These are phyloP conservation scores for Dipodomys merriami DNA, from an alignment of 2,113 vertebrate genomes.

Conservation along the genomic window DNA sequence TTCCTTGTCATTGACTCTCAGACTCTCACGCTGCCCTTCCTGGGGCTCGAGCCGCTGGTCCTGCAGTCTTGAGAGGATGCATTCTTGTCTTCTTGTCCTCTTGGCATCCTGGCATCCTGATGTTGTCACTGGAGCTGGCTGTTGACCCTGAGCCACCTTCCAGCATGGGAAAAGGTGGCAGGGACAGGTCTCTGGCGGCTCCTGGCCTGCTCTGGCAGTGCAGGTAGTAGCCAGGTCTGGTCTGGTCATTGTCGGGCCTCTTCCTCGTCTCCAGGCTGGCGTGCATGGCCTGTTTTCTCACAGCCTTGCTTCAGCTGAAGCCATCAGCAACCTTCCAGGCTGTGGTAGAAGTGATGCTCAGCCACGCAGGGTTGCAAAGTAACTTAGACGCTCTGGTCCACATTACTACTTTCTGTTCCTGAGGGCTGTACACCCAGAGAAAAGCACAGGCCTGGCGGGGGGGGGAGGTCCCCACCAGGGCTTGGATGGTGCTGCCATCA, in stretches of 20 bases:
- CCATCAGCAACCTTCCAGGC: background rate
- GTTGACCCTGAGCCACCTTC: background rate
- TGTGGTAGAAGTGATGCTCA: background rate
- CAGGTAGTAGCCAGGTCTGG: conserved; percentile 1
- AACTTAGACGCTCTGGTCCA: background rate
- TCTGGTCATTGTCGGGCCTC: conserved; percentile 47
- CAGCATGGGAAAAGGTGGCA: background rate
- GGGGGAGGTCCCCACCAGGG: background rate
- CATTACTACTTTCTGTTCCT: background rate
- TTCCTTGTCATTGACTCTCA: too few species aligned
- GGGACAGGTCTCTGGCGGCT: background rate
- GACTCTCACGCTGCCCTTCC: too few species aligned
- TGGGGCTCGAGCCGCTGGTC: background rate
- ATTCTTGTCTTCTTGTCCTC: too few species aligned
- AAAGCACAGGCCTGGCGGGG: background rate
- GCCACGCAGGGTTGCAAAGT: background rate
- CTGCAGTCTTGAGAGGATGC: background rate
- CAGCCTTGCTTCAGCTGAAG: background rate
- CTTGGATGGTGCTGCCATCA: rapidly evolving
- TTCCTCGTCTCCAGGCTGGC: background rate
- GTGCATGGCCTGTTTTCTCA: conserved; percentile 35
- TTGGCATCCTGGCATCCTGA: background rate
- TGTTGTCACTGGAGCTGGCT: background rate
- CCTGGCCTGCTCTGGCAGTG: background rate
- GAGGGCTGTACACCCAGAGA: background rate